phyloP scores from a whole-genome alignment of 2,888 invertebrate genomes.

The Brachylomia viminalis region DNA sequence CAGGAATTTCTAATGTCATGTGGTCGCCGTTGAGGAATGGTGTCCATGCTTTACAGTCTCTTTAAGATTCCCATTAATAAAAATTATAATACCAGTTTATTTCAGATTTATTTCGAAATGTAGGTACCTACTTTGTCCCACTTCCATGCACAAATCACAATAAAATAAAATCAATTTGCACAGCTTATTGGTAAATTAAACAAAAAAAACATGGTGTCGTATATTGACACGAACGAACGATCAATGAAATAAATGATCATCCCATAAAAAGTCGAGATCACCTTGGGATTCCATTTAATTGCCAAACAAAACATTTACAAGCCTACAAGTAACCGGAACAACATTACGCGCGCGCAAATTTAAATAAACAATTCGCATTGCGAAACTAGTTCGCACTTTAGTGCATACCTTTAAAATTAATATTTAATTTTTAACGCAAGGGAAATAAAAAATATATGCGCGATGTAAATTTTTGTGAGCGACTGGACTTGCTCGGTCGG shows the following conservation, averaged over 20 bases:
- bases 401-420: conserved; percentile 52
- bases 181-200: neutral
- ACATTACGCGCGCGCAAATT: conserved; percentile 49
- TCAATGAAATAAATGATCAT: conserved; percentile 29
- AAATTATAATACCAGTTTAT: too few relatives aligned
- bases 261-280: conserved; percentile 39
- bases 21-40: neutral
- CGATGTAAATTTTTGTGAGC: conserved; percentile 50
- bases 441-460: conserved; percentile 41
- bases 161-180: neutral
- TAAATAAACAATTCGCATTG: conserved; percentile 48
- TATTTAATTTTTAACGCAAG: conserved; percentile 62
- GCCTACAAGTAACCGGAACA: conserved; percentile 46
- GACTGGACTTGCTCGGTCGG: conserved; percentile 45
- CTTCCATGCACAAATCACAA: neutral
- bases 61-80: neutral
- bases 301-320: conserved; percentile 35
- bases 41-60: neutral
- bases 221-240: conserved; percentile 9
- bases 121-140: neutral
- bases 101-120: neutral
- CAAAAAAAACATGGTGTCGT: conserved; percentile 6
- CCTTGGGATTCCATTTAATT: conserved; percentile 53
- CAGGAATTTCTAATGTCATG: neutral
- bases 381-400: conserved; percentile 44